Evolutionary conservation across 2,888 invertebrate species (phyloP), one percentile per base, ranked within the genome.

Genomic region (Heliconius ismenius): DNA sequence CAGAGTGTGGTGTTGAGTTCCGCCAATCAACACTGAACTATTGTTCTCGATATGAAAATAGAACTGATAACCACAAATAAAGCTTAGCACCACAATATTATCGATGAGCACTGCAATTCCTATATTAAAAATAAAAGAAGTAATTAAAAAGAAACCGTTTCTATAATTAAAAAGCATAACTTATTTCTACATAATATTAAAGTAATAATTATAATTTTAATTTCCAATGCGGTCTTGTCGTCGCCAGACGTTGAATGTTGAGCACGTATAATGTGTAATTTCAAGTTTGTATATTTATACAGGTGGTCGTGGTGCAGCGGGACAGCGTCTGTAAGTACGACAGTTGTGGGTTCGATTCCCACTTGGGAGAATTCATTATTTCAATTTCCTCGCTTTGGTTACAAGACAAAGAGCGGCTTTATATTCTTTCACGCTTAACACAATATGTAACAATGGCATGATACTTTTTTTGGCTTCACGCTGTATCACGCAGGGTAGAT

Each of bases 151-250:
- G 10, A 32, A 21, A 28, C 63, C 32, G 32, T 21, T 64, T 32
- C 9, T 28, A 28, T 63, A 18, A 63, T 18, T 28, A 63, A 63
- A 63, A 32, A 15, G 2, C 18, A 10, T 64, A 9, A 9, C 18
- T 64, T 32, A 10, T 64, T 3, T 32, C 18, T 18, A 64, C 63
- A 28, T 63, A 32, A 64, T 32, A 32, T 28, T 64, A 64, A 64
- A 43, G 43, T 43, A 43, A 43, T 43, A 15, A 43, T 43, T 64
- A 32, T 64, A 64, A 64, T 64, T 64, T 64, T 64, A 64, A 32
- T 32, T 32, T 32, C 32, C 64, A 64, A 64, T 64, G 64, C 64
- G 64, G 64, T 64, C 28, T 10, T 64, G 64, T 64, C 64, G 64
- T 64, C 32, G 64, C 64, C 64, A 64, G 64, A 18, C 32, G 64